Evolutionary conservation across 2,888 invertebrate species (phyloP).

Genomic region (Panzeria rudis): DNA sequence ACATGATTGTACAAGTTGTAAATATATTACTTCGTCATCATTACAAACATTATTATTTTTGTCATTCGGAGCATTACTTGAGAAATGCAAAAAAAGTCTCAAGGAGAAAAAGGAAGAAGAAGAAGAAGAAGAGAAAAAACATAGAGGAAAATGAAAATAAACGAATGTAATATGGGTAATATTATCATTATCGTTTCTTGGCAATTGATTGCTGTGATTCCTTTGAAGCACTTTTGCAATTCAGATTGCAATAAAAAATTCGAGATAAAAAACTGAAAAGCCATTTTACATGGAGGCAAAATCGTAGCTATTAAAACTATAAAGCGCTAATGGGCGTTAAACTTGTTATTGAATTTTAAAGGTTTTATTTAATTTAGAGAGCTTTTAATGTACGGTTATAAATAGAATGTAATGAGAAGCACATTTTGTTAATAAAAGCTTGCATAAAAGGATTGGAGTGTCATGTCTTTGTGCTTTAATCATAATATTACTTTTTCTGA

Average conservation of each 20-base stretch:
- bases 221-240: slow-evolving; percentile 32
- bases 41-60: slow-evolving; percentile 23
- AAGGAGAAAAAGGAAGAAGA: neutral
- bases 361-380: neutral
- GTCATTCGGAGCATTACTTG: slow-evolving; percentile 34
- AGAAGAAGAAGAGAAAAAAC: neutral
- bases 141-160: slow-evolving; percentile 9
- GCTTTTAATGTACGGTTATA: neutral
- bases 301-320: slow-evolving; percentile 15
- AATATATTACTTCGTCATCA: slow-evolving; percentile 12
- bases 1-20: slow-evolving; percentile 38
- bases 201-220: slow-evolving; percentile 60
- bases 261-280: slow-evolving; percentile 11
- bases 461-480: too few relatives aligned
- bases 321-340: neutral
- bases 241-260: slow-evolving; percentile 27
- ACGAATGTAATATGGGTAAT: slow-evolving; percentile 54
- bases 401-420: neutral
- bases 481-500: too few relatives aligned
- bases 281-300: slow-evolving; percentile 27
- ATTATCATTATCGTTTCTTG: slow-evolving; percentile 58
- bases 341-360: slow-evolving; percentile 5
- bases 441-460: neutral
- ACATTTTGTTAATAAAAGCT: neutral
- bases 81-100: slow-evolving; percentile 10